These are phyloP conservation scores for Hoplostethus mediterraneus DNA, from an alignment of 2,797 vertebrate species.

Conservation along the genomic window DNA sequence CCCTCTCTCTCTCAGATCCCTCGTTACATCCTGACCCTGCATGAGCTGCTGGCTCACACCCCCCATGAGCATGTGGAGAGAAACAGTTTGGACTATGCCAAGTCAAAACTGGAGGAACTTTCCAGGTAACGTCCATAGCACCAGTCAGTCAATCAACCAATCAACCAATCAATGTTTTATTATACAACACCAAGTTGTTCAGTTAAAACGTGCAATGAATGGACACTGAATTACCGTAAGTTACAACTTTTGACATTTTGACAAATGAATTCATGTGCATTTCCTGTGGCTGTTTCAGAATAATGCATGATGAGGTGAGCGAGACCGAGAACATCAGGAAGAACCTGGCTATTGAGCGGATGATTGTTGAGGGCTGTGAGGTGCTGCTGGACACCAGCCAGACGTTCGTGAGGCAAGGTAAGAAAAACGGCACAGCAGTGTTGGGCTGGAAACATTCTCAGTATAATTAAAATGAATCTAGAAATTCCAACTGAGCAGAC, in stretches of 20 bases:
- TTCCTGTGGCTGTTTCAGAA: conserved; percentile 78
- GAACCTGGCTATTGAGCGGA: conserved; percentile 96
- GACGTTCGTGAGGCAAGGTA: conserved; percentile 98
- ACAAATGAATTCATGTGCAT: neutral
- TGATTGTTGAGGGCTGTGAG: conserved; percentile 98
- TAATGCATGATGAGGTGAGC: conserved; percentile 98
- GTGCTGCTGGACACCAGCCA: conserved; percentile 98
- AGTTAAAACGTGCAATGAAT: neutral
- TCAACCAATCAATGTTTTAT: neutral
- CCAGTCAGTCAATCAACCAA: neutral
- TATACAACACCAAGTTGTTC: neutral
- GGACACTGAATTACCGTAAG: neutral
- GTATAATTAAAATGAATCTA: neutral
- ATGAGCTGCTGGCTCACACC: conserved; percentile 96
- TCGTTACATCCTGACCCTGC: conserved; percentile 96
- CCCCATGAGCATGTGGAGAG: conserved; percentile 98
- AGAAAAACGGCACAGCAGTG: neutral
- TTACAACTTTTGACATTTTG: neutral
- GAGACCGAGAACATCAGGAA: conserved; percentile 99
- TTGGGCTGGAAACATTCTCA: neutral
- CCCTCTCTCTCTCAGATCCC: conserved; percentile 87
- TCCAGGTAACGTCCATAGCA: conserved; percentile 86
- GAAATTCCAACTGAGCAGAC: too few relatives aligned
- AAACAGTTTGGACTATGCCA: conserved; percentile 97
- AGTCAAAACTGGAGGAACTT: conserved; percentile 97